These are phyloP conservation scores for Amphibalanus amphitrite DNA, from an alignment of 1,140 invertebrate species.

Conservation along the genomic window DNA sequence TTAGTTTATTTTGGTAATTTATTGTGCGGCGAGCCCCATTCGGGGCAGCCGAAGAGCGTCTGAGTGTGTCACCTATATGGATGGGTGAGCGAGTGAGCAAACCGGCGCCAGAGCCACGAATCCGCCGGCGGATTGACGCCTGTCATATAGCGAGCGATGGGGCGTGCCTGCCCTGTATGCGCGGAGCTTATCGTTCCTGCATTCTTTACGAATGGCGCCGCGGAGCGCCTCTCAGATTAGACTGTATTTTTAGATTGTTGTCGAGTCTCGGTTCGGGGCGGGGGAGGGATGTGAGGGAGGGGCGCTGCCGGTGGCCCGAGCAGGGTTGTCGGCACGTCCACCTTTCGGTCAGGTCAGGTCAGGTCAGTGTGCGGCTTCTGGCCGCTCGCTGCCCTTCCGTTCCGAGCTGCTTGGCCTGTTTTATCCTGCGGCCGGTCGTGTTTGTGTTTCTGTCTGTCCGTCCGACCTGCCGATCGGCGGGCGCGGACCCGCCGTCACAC, in stretches of 20 bases:
- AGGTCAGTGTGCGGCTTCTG: background rate
- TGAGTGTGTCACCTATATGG: background rate
- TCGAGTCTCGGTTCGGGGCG: no score
- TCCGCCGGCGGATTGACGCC: no score
- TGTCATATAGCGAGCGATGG: no score
- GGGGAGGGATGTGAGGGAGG: background rate
- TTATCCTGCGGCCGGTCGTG: no score
- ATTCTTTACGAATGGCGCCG: background rate
- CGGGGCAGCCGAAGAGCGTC: background rate
- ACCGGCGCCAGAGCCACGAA: no score
- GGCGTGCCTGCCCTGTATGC: background rate
- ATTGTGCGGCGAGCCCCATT: background rate
- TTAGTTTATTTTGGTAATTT: constrained; percentile 1
- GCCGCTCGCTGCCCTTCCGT: background rate
- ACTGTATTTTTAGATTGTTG: background rate
- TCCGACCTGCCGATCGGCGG: background rate
- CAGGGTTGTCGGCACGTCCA: background rate
- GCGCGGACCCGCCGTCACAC: background rate
- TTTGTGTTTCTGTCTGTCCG: background rate
- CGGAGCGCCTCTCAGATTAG: background rate
- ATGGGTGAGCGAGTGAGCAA: background rate
- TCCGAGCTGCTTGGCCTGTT: background rate
- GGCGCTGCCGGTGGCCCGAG: background rate
- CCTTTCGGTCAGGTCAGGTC: background rate
- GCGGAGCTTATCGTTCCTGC: background rate